A percentile compares a stretch with the other conserved stretches of the same genome.
Evolutionary conservation across 2,113 vertebrate genomes (phyloP).

Genomic region (Numida meleagris): DNA sequence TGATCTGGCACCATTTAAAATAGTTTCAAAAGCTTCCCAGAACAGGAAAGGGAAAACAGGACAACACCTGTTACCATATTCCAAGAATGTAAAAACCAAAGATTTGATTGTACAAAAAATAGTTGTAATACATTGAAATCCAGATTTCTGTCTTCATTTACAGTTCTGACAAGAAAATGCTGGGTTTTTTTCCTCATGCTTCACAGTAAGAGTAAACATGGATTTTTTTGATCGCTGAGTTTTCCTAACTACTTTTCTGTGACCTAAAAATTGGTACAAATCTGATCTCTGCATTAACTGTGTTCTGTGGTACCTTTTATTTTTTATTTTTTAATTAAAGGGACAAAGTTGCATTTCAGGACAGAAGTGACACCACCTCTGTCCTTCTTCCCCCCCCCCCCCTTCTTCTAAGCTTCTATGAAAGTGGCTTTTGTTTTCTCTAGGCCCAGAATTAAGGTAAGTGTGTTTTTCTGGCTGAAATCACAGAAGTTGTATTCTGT

Average conservation of each 20-base stretch:
- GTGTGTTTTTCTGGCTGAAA: neutral
- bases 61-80: neutral
- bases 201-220: neutral
- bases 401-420: neutral
- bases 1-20: neutral
- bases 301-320: neutral
- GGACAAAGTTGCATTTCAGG: neutral
- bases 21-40: neutral
- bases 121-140: neutral
- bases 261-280: neutral
- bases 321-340: neutral
- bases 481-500: neutral
- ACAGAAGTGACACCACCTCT: neutral
- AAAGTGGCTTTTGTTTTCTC: neutral
- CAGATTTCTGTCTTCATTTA: neutral
- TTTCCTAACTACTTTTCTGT: neutral
- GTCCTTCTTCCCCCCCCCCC: neutral
- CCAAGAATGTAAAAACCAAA: neutral
- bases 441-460: neutral
- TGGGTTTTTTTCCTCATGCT: neutral
- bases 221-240: neutral
- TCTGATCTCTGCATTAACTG: neutral
- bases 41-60: neutral
- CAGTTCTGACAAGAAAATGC: neutral
- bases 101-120: neutral